Conservation (phyloP, 2,888 invertebrate genomes). For the Drosophila cognata region DNA sequence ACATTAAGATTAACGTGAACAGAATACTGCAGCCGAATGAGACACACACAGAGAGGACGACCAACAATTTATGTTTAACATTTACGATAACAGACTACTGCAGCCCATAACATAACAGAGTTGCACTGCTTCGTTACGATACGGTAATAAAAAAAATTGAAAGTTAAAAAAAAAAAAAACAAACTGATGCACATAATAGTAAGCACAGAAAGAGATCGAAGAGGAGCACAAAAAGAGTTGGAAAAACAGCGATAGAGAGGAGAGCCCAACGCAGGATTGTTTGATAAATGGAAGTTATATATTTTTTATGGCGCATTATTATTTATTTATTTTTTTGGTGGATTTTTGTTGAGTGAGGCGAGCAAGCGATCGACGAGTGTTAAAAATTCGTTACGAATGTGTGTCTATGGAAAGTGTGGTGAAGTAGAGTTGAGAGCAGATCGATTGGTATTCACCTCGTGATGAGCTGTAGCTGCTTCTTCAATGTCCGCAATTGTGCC, state of each 20-base stretch:
- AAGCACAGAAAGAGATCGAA: slow-evolving; percentile 33
- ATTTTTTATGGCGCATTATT: slow-evolving; percentile 25
- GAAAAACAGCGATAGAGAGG: slow-evolving; percentile 36
- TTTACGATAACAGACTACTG: slow-evolving; percentile 28
- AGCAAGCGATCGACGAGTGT: slow-evolving; percentile 28
- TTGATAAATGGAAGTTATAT: slow-evolving; percentile 2
- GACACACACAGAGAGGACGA: slow-evolving; percentile 6
- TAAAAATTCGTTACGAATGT: slow-evolving; percentile 28
- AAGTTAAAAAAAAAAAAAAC: slow-evolving; percentile 7
- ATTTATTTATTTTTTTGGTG: not conserved
- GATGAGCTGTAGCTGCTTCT: slow-evolving; percentile 41
- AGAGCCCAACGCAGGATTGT: slow-evolving; percentile 41
- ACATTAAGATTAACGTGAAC: slow-evolving; percentile 27
- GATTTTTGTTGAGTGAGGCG: slow-evolving; percentile 18
- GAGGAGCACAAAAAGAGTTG: slow-evolving; percentile 8
- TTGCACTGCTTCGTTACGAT: slow-evolving; percentile 12
- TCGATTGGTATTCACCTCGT: slow-evolving; percentile 58
- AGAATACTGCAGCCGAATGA: slow-evolving; percentile 15
- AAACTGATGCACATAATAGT: slow-evolving; percentile 45
- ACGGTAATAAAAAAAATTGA: not conserved
- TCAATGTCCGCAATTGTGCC: slow-evolving; percentile 27
- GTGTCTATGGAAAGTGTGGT: slow-evolving; percentile 41
- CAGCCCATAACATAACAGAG: slow-evolving; percentile 9
- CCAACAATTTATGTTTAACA: slow-evolving; percentile 29
- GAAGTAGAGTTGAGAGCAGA: slow-evolving; percentile 39